Base-by-base conservation (phyloP, 2,113 vertebrate species). In the Misgurnus anguillicaudatus region DNA sequence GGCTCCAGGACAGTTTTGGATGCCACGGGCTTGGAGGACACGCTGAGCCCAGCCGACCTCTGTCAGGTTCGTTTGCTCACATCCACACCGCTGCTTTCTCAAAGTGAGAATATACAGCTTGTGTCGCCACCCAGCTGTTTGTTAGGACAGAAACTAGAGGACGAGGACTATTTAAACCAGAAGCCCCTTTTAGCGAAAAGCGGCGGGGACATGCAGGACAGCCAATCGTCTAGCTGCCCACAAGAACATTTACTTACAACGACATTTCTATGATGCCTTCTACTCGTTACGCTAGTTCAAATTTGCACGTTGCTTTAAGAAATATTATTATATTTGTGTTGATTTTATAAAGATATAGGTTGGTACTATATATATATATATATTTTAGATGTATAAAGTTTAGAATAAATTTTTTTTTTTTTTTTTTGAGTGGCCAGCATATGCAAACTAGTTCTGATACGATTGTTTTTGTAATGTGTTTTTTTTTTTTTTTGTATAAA, bases 251-350 rank as follows among this genome's bases (percentile, higher is more conserved):
- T 81, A 82, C 90, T 90, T 0, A 82, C 93, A 87, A 90, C 90
- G 76, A 87, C 88, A 79, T 89, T 91, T 88, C 89, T 91, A 88
- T 95, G 89, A 94, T 58, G 17, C 85, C 84, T 84, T 67, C 84
- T 83, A 80, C 86, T 87, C 89, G 89, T 90, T 90, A 90, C 90
- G 86, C 89, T 78, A 85, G 89, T 91, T 91, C 87, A 88, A 89
- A 86, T 96, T 96, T 96, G 94, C 95, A 97, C 95, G 93, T 86
- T 91, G 89, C 89, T 90, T 87, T 92, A 87, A 92, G 38, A 82
- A 90, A 86, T 88, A 89, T 89, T 90, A 91, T 90, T 90, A 91
- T 91, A 89, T 92, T 94, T 87, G 87, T 92, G 87, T 83, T 87
- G 89, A 57, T 92, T 92, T 91, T 90, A 90, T 92, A 82, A 87